phyloP scores from a whole-genome alignment of 35 echinoderm and acorn worm genomes.

The Acanthaster planci region DNA sequence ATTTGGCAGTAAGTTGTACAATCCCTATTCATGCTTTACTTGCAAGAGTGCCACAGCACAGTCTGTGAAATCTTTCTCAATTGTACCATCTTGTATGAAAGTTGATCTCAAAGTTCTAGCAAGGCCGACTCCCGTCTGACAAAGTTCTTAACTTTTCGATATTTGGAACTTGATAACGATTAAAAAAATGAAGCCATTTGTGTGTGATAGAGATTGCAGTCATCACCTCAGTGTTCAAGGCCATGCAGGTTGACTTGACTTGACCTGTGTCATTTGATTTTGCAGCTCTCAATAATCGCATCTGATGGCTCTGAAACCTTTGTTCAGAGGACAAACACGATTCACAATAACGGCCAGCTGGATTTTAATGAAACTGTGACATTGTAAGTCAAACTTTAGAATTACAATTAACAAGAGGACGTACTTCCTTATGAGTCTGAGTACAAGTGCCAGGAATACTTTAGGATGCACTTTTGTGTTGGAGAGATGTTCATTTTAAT shows the following conservation, averaged over 20 bases:
- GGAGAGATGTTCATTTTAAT: not conserved
- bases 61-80: no score
- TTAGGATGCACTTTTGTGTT: no score
- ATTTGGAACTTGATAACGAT: no score
- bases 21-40: not conserved
- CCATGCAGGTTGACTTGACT: no score
- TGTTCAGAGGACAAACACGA: not conserved
- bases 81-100: not conserved
- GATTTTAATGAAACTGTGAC: conserved; percentile 9
- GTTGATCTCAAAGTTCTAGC: no score
- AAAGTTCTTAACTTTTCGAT: no score
- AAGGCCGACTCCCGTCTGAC: no score
- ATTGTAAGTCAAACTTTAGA: conserved; percentile 2
- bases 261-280: no score
- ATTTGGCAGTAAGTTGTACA: not conserved
- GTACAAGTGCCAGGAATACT: not conserved
- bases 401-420: not conserved
- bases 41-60: not conserved
- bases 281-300: not conserved
- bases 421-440: not conserved
- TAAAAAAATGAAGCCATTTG: no score
- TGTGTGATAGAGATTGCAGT: no score
- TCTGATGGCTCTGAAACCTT: not conserved
- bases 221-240: no score
- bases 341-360: not conserved